Base-by-base conservation (phyloP, 2,113 vertebrate species). In the Columba janthina region DNA sequence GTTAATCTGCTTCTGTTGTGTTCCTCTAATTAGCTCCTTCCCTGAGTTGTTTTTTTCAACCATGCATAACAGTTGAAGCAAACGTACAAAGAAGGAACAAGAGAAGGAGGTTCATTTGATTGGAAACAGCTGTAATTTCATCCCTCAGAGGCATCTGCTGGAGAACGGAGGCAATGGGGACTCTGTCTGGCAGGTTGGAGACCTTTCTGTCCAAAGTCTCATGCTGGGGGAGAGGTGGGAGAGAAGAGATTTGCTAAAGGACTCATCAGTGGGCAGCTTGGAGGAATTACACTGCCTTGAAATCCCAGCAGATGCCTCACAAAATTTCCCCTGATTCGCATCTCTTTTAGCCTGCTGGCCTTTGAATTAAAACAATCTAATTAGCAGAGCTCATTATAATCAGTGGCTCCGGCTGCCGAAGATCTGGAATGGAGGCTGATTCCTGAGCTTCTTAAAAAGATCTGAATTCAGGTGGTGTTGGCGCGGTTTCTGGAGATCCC, bases 311-410 rank as follows among this genome's bases (percentile, higher is more conserved):
- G 80, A 67, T 86, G 86, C 80, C 62, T 93, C 72, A 44, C 88
- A 86, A 88, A 94, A 65, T 53, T 92, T 94, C 84, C 82, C 91
- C 71, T 36, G 80, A 88, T 73, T 90, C 91, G 57, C 87, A 89
- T 94, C 77, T 86, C 91, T 94, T 44, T 89, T 65, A 92, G 89
- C 89, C 66, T 94, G 86, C 77, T 92, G 86, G 86, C 94, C 95
- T 94, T 89, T 87, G 86, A 92, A 89, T 96, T 89, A 85, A 86
- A 92, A 72, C 73, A 67, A 48, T 78, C 73, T 94, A 89, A 94
- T 97, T 96, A 94, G 81, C 7, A 1, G 31, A 70, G 54, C 91
- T 94, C 48, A 6, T 94, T 95, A 87, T 57, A 56, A 91, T 87
- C 87, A 88, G 66, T 28, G n/a, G 90, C 87, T 89, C 76, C 50